Conservation (phyloP, 2,113 vertebrate genomes). For the Himantopus leucocephalus region DNA sequence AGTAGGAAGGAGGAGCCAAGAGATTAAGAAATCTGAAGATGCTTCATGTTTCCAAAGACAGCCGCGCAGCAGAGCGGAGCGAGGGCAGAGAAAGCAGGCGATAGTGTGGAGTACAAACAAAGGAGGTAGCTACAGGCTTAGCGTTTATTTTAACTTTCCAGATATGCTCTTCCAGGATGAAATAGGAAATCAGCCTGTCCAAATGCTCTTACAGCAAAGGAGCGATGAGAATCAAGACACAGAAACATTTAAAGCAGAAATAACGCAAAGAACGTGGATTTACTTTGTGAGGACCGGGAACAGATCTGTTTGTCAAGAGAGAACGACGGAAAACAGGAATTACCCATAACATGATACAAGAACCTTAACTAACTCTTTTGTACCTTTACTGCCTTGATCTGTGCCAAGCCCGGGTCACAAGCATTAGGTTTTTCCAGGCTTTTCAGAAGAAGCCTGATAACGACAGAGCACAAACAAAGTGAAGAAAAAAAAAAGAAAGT, state of each 20-base stretch:
- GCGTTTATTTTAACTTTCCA: not conserved
- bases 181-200: not conserved
- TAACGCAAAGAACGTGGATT: not conserved
- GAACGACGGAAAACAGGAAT: not conserved
- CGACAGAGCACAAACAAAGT: not conserved
- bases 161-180: not conserved
- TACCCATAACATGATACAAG: accelerated
- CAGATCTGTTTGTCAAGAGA: not conserved
- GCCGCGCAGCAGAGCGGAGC: not conserved
- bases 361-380: not conserved
- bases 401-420: not conserved
- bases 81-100: not conserved
- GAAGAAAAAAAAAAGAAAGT: not conserved
- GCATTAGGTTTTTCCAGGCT: not conserved
- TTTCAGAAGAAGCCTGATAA: not conserved
- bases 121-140: not conserved
- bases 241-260: not conserved
- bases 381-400: not conserved
- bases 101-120: accelerated
- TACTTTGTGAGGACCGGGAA: not conserved
- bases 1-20: not conserved
- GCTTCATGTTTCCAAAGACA: not conserved
- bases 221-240: not conserved
- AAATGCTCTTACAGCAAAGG: not conserved
- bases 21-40: not conserved